Evolutionary conservation across 1,140 invertebrate genomes (phyloP), one percentile per base, ranked within the genome.

Genomic region (Drosophila subobscura): DNA sequence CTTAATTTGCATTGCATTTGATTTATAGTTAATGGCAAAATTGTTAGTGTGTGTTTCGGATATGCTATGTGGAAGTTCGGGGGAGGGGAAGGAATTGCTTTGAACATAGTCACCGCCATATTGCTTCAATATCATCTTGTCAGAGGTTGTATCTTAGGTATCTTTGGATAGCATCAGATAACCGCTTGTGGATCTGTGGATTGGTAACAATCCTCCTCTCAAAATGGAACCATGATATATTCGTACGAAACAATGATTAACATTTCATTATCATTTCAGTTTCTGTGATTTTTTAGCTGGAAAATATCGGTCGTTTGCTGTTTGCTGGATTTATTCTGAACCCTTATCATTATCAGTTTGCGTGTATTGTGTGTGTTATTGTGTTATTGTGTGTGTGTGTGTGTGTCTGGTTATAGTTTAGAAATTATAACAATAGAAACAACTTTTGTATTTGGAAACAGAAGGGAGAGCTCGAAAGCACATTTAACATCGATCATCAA

Each of bases 101-200:
- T 77, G 81, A 89, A 88, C 85, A 90, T 91, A 91, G 65, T 91
- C 89, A 91, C 89, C 89, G 89, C 89, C 89, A 91, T 91, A 91
- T 91, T 91, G 89, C 89, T 91, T 91, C 78, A 88, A 76, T 88
- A 88, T 88, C 83, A 77, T 79, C 76, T 79, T 89, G 83, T 88
- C 83, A 78, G 70, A 77, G 50, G 67, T 40, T 47, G 29, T 50
- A 57, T 57, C 44, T 27, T 47, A 45, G 46, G 46, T 59, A 44
- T 51, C 41, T 29, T 51, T 40, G 58, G 58, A 29, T 51, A 23
- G 20, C 41, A 44, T 22, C 40, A 8, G 20, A 16, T 47, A 40
- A 53, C 49, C 8, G 44, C 33, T 49, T 60, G 20, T 71, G 16
- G 20, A 44, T 44, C 40, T 51, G 8, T 27, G 45, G 37, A 4